Percentiles rank a stretch among this genome's conserved stretches.
Evolutionary conservation across 2,797 vertebrate genomes (phyloP).

Genomic region (Morelia viridis): DNA sequence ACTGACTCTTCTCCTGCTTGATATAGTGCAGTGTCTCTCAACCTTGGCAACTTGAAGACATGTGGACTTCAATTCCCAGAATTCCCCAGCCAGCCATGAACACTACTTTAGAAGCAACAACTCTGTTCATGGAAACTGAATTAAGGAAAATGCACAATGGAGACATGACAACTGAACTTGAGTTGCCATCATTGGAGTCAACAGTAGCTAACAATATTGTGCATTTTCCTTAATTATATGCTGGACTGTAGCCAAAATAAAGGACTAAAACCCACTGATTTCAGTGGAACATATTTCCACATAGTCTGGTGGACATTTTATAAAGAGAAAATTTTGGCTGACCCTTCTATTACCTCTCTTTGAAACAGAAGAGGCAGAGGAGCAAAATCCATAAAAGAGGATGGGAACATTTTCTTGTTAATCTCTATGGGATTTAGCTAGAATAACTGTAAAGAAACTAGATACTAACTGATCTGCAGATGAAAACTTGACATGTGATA

Average conservation of each 20-base stretch:
- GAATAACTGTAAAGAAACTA: slow-evolving; percentile 27
- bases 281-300: background rate
- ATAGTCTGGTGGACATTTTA: background rate
- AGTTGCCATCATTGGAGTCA: background rate
- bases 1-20: background rate
- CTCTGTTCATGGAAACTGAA: background rate
- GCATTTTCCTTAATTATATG: background rate
- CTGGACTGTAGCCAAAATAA: background rate
- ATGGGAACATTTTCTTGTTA: background rate
- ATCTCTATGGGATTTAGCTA: slow-evolving; percentile 1
- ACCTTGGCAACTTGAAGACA: too few relatives aligned
- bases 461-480: slow-evolving; percentile 11
- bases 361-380: slow-evolving; percentile 10
- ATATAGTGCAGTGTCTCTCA: background rate
- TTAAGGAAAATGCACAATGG: background rate
- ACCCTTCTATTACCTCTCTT: background rate
- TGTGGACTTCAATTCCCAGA: too few relatives aligned
- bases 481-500: background rate
- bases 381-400: background rate
- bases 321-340: background rate
- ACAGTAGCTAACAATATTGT: background rate
- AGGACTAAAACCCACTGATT: background rate
- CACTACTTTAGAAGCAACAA: background rate
- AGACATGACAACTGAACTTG: background rate
- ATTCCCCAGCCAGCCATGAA: too few relatives aligned